phyloP scores from a whole-genome alignment of 2,888 invertebrate genomes.

The Liopterus haemorrhoidalis region DNA sequence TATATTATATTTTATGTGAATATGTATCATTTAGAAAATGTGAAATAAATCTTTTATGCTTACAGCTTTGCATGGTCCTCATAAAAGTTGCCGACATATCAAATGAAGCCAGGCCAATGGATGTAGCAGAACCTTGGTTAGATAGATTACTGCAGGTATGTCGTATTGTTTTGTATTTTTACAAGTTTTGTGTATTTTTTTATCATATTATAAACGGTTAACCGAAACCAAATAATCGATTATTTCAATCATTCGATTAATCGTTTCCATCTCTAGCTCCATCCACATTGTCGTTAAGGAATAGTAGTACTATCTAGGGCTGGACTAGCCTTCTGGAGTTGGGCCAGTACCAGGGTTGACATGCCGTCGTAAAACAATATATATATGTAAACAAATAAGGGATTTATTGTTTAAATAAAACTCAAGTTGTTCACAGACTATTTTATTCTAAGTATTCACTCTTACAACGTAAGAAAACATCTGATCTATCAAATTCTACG shows the following conservation, averaged over 20 bases:
- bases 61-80: constrained; percentile 68
- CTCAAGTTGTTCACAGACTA: no score
- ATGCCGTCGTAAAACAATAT: no score
- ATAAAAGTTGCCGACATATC: constrained; percentile 82
- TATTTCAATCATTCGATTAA: not conserved
- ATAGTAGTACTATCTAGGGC: no score
- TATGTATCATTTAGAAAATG: not conserved
- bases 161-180: constrained; percentile 1
- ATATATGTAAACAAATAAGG: no score
- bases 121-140: constrained; percentile 77
- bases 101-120: constrained; percentile 75
- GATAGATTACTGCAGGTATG: constrained; percentile 62
- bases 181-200: not conserved
- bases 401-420: no score
- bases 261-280: not conserved
- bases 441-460: no score
- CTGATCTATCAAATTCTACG: no score
- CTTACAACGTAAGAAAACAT: no score
- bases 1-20: not conserved
- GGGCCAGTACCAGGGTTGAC: no score
- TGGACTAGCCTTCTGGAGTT: no score
- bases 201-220: not conserved
- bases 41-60: constrained; percentile 27
- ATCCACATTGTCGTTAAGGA: no score
- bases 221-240: not conserved